phyloP scores from a whole-genome alignment of 2,888 invertebrate genomes.

The Ptychoptera contaminata region DNA sequence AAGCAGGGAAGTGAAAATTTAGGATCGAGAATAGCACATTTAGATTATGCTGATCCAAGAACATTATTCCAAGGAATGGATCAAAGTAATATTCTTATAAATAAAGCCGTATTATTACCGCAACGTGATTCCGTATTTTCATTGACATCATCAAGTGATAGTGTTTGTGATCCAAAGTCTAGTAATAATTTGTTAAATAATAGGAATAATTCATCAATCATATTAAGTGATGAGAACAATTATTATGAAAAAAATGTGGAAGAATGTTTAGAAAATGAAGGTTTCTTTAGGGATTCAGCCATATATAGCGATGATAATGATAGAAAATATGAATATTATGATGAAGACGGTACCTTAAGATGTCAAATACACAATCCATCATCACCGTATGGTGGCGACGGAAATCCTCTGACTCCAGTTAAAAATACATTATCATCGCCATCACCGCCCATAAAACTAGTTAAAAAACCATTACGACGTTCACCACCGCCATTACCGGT shows the following conservation, averaged over 20 bases:
- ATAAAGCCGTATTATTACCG: constrained; percentile 38
- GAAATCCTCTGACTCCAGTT: too few relatives aligned
- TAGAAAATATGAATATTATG: constrained; percentile 17
- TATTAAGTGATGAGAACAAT: constrained; percentile 34
- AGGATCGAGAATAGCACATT: constrained; percentile 75
- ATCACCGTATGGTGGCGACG: constrained; percentile 1
- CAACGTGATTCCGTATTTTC: constrained; percentile 30
- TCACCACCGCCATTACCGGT: constrained; percentile 9
- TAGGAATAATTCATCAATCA: constrained; percentile 3
- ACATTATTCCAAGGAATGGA: constrained; percentile 38
- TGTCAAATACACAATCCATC: too few relatives aligned
- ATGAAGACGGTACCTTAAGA: constrained; percentile 5
- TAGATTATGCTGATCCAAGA: constrained; percentile 72
- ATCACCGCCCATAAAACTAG: constrained; percentile 5
- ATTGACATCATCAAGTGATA: constrained; percentile 29
- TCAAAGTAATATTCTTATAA: constrained; percentile 42
- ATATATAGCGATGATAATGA: constrained; percentile 55
- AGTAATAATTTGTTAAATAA: not conserved
- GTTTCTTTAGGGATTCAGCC: constrained; percentile 64
- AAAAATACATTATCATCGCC: constrained; percentile 15
- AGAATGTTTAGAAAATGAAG: constrained; percentile 44
- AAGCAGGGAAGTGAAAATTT: constrained; percentile 68
- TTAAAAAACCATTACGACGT: constrained; percentile 1
- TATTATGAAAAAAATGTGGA: constrained; percentile 64
- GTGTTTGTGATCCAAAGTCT: constrained; percentile 14